Evolutionary conservation across 1,140 invertebrate genomes (phyloP).

Genomic region (Homarus americanus): DNA sequence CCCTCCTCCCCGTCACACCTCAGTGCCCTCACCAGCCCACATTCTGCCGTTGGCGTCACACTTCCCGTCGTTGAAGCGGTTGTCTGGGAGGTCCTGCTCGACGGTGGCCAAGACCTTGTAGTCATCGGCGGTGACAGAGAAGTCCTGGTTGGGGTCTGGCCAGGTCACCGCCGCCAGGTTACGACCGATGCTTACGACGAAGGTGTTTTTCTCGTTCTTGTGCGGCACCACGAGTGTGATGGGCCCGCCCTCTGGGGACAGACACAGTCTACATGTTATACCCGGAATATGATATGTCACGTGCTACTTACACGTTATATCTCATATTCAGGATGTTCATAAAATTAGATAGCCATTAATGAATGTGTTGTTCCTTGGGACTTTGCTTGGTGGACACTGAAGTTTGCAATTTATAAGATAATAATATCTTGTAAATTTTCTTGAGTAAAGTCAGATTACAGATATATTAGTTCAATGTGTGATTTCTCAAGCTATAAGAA

Average conservation of each 20-base stretch:
- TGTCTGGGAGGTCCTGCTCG: conserved; percentile 69
- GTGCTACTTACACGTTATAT: no score
- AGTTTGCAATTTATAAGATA: no score
- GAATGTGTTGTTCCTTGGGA: no score
- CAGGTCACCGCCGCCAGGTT: conserved; percentile 46
- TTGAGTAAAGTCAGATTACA: no score
- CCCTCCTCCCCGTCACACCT: not conserved
- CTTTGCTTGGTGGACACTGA: no score
- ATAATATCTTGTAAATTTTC: no score
- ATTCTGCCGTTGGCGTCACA: conserved; percentile 82
- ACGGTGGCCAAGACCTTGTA: not conserved
- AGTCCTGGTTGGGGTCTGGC: conserved; percentile 55
- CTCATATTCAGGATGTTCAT: no score
- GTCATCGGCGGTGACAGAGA: not conserved
- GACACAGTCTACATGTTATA: no score
- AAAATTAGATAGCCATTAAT: no score
- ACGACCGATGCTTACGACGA: conserved; percentile 51
- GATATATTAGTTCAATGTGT: no score
- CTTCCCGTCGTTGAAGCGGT: conserved; percentile 84
- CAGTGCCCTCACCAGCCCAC: conserved; percentile 79
- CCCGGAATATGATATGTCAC: no score
- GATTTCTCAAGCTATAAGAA: no score
- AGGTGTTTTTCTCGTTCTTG: not conserved
- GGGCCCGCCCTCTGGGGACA: conserved; percentile 38
- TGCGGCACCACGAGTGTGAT: conserved; percentile 49